Conservation (phyloP, 2,888 invertebrate species). For the Oscheius sp. region DNA sequence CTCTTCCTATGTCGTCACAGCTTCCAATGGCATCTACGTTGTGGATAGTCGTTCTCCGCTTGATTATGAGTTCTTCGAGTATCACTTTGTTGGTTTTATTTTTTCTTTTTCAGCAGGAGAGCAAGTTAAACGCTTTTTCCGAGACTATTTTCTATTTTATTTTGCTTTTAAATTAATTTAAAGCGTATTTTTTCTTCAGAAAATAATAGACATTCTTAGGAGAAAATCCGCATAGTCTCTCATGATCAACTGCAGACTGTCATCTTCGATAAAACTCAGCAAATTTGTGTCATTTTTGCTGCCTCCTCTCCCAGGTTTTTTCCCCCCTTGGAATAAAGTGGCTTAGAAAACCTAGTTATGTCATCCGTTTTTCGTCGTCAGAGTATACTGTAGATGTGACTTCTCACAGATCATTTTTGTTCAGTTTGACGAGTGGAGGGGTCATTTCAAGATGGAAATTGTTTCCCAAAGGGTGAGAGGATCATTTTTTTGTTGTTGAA, state of each 20-base stretch:
- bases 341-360: conserved; percentile 26
- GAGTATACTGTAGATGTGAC: conserved; percentile 44
- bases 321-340: background rate
- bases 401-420: conserved; percentile 29
- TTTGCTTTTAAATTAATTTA: no score
- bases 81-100: background rate
- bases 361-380: conserved; percentile 30
- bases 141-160: no score
- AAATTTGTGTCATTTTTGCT: conserved; percentile 6
- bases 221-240: background rate
- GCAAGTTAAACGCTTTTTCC: no score
- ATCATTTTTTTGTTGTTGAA: conserved; percentile 1
- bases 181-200: background rate
- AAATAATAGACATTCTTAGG: background rate
- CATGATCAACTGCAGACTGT: background rate
- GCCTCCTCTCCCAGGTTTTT: background rate
- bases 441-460: conserved; percentile 54
- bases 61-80: conserved; percentile 20
- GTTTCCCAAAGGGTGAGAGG: conserved; percentile 43
- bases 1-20: background rate
- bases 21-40: background rate
- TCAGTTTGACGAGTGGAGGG: conserved; percentile 48
- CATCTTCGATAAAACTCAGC: conserved; percentile 7
- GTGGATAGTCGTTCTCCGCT: background rate
- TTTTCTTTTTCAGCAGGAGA: background rate